A percentile compares a stretch with the other conserved stretches of the same genome.
Conservation (phyloP, 2,797 vertebrate genomes). For the Huso huso region DNA sequence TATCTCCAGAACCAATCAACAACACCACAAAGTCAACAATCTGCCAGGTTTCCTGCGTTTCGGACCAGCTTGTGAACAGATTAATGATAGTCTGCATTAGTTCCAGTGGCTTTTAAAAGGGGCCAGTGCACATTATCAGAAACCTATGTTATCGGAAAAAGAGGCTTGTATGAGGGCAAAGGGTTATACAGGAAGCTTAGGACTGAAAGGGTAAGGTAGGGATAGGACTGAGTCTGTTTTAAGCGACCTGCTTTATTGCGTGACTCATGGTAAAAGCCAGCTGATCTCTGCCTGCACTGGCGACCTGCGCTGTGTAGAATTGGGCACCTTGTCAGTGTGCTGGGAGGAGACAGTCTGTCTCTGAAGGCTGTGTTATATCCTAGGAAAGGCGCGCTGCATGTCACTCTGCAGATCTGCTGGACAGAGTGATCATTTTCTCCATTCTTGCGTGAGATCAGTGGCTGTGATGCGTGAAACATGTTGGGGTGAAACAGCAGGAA, state of each 20-base stretch:
- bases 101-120: constrained; percentile 45
- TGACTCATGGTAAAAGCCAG: too few species aligned
- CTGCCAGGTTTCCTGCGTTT: constrained; percentile 25
- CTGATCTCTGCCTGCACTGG: too few species aligned
- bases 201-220: not conserved
- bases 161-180: not conserved
- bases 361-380: not conserved
- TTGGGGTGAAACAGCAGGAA: not conserved
- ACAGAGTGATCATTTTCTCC: not conserved
- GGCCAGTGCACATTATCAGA: constrained; percentile 14
- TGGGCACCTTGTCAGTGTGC: not conserved
- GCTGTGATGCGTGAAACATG: not conserved
- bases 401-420: not conserved
- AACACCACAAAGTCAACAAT: constrained; percentile 30
- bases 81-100: constrained; percentile 49
- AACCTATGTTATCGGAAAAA: too few species aligned
- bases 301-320: not conserved
- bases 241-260: too few species aligned
- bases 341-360: not conserved
- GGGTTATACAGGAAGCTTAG: not conserved
- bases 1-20: constrained; percentile 24
- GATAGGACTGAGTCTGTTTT: not conserved
- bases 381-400: not conserved
- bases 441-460: not conserved
- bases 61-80: constrained; percentile 45